phyloP scores from a whole-genome alignment of 2,888 invertebrate genomes.

The Eristalinus aeneus region DNA sequence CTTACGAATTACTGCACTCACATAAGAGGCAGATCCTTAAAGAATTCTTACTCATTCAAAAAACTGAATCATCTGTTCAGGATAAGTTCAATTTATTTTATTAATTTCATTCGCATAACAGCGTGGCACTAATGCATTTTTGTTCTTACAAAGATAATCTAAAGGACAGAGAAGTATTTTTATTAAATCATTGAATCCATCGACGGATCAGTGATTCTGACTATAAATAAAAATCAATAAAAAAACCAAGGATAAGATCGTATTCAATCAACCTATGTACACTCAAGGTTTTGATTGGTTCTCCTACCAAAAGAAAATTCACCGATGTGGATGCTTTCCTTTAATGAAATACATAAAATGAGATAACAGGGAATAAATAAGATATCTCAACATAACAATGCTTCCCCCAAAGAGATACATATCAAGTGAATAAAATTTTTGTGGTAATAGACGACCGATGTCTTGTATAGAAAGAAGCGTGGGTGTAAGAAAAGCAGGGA shows the following conservation, averaged over 20 bases:
- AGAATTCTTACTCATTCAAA: too few species aligned
- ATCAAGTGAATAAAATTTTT: slow-evolving; percentile 30
- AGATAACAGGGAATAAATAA: slow-evolving; percentile 30
- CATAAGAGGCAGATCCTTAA: too few species aligned
- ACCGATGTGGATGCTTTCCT: background rate
- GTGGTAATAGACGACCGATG: background rate
- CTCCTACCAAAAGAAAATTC: background rate
- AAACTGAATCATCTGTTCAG: too few species aligned
- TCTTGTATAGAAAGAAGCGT: background rate
- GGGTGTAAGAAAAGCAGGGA: background rate
- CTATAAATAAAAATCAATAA: background rate
- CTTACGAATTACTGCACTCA: too few species aligned
- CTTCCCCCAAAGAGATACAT: slow-evolving; percentile 8
- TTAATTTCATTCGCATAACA: too few species aligned
- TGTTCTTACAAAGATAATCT: too few species aligned
- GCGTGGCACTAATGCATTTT: too few species aligned
- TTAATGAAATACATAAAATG: slow-evolving; percentile 19
- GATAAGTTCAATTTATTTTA: too few species aligned
- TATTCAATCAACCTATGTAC: background rate
- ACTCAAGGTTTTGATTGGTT: slow-evolving; percentile 9
- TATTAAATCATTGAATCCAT: background rate
- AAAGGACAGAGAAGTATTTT: too few species aligned
- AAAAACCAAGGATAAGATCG: background rate
- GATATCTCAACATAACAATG: slow-evolving; percentile 23
- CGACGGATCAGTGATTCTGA: background rate